Percentiles rank a stretch among this genome's conserved stretches.
Evolutionary conservation across 2,113 vertebrate genomes (phyloP).

Genomic region (Crypturellus undulatus): DNA sequence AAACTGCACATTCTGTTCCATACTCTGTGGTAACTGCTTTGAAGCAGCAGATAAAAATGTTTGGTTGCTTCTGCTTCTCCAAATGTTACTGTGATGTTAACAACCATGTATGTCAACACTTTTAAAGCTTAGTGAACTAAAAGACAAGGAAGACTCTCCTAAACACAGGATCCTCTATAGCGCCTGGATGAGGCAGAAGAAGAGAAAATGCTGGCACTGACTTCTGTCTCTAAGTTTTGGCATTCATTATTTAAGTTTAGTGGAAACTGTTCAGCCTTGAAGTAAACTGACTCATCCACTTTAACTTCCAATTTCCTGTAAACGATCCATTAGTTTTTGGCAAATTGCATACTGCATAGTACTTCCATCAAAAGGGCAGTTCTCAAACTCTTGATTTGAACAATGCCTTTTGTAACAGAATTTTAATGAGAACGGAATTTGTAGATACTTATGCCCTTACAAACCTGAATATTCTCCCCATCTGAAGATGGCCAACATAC

Average conservation of each 20-base stretch:
- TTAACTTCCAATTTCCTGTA: conserved; percentile 79
- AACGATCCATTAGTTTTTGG: conserved; percentile 77
- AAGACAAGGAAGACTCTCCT: neutral
- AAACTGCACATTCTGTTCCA: neutral
- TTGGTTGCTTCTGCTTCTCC: neutral
- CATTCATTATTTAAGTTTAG: conserved; percentile 79
- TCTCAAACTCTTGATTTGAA: conserved; percentile 12
- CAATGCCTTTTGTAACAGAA: neutral
- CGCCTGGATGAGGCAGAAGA: neutral
- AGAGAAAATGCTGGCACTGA: conserved; percentile 15
- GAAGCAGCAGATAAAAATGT: neutral
- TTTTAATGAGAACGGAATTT: conserved; percentile 16
- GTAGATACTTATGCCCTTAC: neutral
- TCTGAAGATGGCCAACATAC: neutral
- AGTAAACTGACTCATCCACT: conserved; percentile 79
- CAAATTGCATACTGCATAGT: conserved; percentile 46
- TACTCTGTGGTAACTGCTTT: neutral
- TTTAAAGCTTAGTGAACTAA: neutral
- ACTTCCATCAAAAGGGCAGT: conserved; percentile 61
- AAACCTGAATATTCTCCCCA: neutral
- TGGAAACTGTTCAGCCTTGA: conserved; percentile 76
- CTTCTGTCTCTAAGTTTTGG: conserved; percentile 61
- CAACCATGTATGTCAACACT: neutral
- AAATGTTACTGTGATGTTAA: neutral
- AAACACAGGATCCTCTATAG: neutral